A percentile compares a stretch with the other conserved stretches of the same genome.
phyloP scores from a whole-genome alignment of 2,888 invertebrate species.

The Pediacus dermestoides region DNA sequence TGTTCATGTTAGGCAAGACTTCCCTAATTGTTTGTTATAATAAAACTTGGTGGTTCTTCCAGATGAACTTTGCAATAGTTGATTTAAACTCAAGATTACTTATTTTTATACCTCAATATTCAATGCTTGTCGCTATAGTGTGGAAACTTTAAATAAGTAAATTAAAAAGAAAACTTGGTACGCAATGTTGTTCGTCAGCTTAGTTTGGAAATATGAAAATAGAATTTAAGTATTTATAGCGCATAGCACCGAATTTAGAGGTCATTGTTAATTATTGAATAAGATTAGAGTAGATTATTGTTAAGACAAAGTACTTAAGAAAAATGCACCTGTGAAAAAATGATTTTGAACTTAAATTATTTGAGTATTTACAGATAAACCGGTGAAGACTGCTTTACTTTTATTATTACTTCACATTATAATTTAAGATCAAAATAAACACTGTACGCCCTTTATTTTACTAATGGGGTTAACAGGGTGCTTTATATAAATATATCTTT shows the following conservation, averaged over 20 bases:
- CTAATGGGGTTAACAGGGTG: no score
- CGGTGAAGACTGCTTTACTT: slow-evolving; percentile 26
- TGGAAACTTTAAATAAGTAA: no score
- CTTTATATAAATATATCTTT: slow-evolving; percentile 31
- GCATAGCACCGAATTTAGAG: slow-evolving; percentile 38
- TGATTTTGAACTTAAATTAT: slow-evolving; percentile 24
- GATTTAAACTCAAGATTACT: slow-evolving; percentile 25
- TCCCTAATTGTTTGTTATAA: slow-evolving; percentile 15
- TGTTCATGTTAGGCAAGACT: no score
- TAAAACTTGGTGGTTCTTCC: slow-evolving; percentile 32
- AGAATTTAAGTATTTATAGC: slow-evolving; percentile 32
- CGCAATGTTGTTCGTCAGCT: slow-evolving; percentile 24
- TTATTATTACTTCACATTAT: slow-evolving; percentile 17
- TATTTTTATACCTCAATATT: slow-evolving; percentile 35
- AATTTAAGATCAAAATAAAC: slow-evolving; percentile 20
- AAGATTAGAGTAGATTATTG: slow-evolving; percentile 38
- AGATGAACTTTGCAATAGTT: slow-evolving; percentile 31
- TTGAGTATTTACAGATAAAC: slow-evolving; percentile 17
- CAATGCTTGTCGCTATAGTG: slow-evolving; percentile 40
- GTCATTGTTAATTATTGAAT: slow-evolving; percentile 50
- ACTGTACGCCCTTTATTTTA: no score
- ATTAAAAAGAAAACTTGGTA: no score
- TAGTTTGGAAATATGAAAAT: slow-evolving; percentile 26
- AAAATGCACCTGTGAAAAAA: slow-evolving; percentile 26
- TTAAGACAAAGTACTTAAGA: slow-evolving; percentile 36